These are phyloP conservation scores for Numenius arquata DNA, from an alignment of 2,113 vertebrate genomes.

Conservation along the genomic window DNA sequence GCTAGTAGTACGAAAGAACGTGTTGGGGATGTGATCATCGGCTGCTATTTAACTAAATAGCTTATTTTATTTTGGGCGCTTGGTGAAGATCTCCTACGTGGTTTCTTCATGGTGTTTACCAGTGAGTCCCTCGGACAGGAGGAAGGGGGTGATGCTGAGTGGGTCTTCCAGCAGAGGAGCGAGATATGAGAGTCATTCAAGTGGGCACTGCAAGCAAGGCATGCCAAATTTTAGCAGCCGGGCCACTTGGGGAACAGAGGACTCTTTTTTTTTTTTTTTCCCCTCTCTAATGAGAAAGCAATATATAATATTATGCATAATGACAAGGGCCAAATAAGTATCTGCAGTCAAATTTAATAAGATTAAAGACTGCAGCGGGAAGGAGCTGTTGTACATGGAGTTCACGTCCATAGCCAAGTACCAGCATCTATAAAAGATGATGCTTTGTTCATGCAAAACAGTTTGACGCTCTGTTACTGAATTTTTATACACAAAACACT, in stretches of 20 bases:
- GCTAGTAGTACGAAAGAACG: rapidly evolving
- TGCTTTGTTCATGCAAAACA: constrained; percentile 14
- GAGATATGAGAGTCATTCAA: neutral
- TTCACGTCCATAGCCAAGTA: neutral
- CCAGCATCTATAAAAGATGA: neutral
- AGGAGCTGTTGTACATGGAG: constrained; percentile 1
- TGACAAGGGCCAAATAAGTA: neutral
- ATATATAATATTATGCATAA: neutral
- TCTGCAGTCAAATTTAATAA: neutral
- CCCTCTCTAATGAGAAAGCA: neutral
- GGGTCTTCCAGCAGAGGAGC: neutral
- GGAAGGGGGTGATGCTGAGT: neutral
- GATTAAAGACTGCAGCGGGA: constrained; percentile 39
- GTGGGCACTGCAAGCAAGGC: neutral
- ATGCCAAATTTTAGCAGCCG: neutral
- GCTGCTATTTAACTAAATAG: neutral
- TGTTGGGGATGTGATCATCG: rapidly evolving
- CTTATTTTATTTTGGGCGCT: neutral
- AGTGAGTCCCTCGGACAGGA: neutral
- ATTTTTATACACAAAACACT: neutral
- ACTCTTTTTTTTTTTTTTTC: neutral
- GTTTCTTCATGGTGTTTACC: rapidly evolving
- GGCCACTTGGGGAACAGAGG: neutral
- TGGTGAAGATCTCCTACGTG: rapidly evolving
- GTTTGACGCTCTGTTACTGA: neutral